Evolutionary conservation across 1,140 invertebrate species (phyloP), one percentile per base, ranked within the genome.

Genomic region (Pararge aegeria): DNA sequence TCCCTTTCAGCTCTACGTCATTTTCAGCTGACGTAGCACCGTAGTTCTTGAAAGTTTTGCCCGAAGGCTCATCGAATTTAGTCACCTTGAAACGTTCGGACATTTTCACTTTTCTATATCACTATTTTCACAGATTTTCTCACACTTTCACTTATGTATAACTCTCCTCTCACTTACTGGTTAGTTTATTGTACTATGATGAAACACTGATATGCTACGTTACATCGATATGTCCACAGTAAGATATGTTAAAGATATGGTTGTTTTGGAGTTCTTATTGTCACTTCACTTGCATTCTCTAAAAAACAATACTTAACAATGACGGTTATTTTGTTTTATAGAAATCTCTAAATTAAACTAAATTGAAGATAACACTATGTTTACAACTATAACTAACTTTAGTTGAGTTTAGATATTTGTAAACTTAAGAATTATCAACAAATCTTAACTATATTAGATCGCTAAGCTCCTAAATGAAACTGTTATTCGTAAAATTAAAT

Each of bases 1-100:
- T 89, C 10, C 83, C 87, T 58, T 87, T 89, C 34, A 79, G 55
- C 56, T 87, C 84, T 1, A 81, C 75, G 58, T 89, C 87, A 52
- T 68, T 78, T 38, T 89, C 87, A 5, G 84, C 84, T 0, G 84
- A 87, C 12, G 89, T 91, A 0, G 88, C 87, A 10, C 89, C 89
- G 55, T 91, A 91, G 66, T 91, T 91, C 68, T 91, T 91, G 58
- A 78, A 90, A 20, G 76, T 76, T 65, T 87, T 89, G n/a, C 78
- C 81, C 27, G 79, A 78, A 9, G 87, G 80, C 67, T 90, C 88
- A 50, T 91, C 89, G 15, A 78, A 84, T 64, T 90, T 91, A 49
- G 89, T 90, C 78, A 91, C 89, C 65, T 90, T 90, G 66, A 91
- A 91, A 21, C 89, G 78, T 75, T 91, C 89, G 37, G 89, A 90